Evolutionary conservation across 1,140 invertebrate genomes (phyloP).

Genomic region (Cydia strobilella): DNA sequence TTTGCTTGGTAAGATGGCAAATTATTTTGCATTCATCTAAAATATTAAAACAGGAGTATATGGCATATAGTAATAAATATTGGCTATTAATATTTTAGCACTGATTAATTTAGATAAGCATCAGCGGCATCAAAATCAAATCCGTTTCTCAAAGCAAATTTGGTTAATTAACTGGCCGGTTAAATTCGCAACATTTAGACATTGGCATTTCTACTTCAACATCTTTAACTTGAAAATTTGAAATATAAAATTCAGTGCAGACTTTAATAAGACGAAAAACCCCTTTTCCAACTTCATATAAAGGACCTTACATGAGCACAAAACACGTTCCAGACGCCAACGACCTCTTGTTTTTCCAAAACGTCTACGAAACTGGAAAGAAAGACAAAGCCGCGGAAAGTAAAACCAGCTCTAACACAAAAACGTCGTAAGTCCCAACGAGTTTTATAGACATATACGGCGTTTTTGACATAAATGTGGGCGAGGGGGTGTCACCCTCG

Average conservation of each 20-base stretch:
- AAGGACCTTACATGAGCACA: not conserved
- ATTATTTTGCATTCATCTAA: too few relatives aligned
- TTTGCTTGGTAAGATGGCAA: too few relatives aligned
- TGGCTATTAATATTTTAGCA: too few relatives aligned
- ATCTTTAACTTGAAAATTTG: not conserved
- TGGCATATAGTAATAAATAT: too few relatives aligned
- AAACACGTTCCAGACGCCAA: slow-evolving; percentile 14
- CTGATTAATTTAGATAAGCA: too few relatives aligned
- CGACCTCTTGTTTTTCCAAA: slow-evolving; percentile 21
- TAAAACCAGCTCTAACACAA: slow-evolving; percentile 44
- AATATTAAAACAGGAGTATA: too few relatives aligned
- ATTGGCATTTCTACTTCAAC: not conserved
- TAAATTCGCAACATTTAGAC: not conserved
- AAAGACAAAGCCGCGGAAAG: slow-evolving; percentile 44
- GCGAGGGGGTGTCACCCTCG: slow-evolving; percentile 44
- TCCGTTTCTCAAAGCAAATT: too few relatives aligned
- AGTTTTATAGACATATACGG: not conserved
- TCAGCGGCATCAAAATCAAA: too few relatives aligned
- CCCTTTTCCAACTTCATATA: not conserved
- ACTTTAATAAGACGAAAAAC: slow-evolving; percentile 1
- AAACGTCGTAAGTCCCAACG: slow-evolving; percentile 31
- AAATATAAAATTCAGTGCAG: not conserved
- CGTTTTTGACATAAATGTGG: slow-evolving; percentile 45
- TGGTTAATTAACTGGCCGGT: too few relatives aligned
- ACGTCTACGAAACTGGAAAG: slow-evolving; percentile 32